A percentile compares a stretch with the other conserved stretches of the same genome.
Conservation (phyloP, 1,140 invertebrate genomes). For the Papilio machaon region DNA sequence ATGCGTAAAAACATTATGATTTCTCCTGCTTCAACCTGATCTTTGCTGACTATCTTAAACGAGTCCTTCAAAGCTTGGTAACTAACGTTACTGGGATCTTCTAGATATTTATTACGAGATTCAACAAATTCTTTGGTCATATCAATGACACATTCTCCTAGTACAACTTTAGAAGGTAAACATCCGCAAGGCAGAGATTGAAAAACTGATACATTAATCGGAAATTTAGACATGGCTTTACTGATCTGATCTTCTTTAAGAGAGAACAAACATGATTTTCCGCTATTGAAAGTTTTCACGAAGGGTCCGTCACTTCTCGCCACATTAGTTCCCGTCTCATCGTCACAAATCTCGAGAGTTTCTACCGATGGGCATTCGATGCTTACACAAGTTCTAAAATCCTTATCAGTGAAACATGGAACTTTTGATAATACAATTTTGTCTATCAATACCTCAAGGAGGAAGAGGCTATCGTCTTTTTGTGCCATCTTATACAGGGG, state of each 20-base stretch:
- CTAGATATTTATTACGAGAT: slow-evolving; percentile 69
- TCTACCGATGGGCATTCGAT: slow-evolving; percentile 80
- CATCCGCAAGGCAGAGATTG: slow-evolving; percentile 73
- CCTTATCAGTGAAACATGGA: slow-evolving; percentile 73
- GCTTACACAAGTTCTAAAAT: slow-evolving; percentile 79
- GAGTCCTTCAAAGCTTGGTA: slow-evolving; percentile 83
- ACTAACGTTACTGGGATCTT: slow-evolving; percentile 64
- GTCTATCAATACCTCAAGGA: slow-evolving; percentile 83
- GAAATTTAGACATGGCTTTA: slow-evolving; percentile 72
- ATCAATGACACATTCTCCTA: slow-evolving; percentile 73
- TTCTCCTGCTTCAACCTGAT: slow-evolving; percentile 77
- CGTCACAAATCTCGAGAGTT: slow-evolving; percentile 82
- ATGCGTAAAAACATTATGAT: slow-evolving; percentile 82
- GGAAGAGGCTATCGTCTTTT: slow-evolving; percentile 81
- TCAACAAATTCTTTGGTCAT: slow-evolving; percentile 78
- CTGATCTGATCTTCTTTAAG: slow-evolving; percentile 76
- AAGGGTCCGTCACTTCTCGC: slow-evolving; percentile 65
- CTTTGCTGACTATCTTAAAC: slow-evolving; percentile 80
- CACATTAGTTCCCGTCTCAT: slow-evolving; percentile 73
- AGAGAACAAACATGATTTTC: slow-evolving; percentile 83
- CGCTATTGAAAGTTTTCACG: slow-evolving; percentile 78
- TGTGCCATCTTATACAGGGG: slow-evolving; percentile 74
- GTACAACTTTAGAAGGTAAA: slow-evolving; percentile 68
- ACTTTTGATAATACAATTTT: slow-evolving; percentile 76
- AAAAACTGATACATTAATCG: slow-evolving; percentile 64